phyloP scores from a whole-genome alignment of 1,140 invertebrate genomes.

The Limonius californicus region DNA sequence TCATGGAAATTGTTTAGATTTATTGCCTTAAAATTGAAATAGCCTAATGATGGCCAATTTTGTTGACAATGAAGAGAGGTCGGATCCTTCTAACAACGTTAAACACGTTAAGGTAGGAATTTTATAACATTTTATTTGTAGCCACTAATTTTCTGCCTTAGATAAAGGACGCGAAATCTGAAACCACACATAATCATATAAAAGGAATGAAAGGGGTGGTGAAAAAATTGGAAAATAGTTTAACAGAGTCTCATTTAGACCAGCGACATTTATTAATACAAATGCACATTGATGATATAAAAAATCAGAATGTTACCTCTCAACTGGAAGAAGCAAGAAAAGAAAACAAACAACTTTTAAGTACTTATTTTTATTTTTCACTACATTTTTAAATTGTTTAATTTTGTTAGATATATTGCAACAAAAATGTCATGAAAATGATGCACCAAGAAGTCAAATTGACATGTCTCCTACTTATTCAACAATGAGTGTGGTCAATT shows the following conservation, averaged over 20 bases:
- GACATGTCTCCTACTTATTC: conserved; percentile 26
- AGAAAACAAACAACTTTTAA: conserved; percentile 25
- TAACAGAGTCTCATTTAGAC: conserved; percentile 1
- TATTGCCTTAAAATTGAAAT: too few relatives aligned
- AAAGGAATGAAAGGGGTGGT: conserved; percentile 1
- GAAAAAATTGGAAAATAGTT: conserved; percentile 16
- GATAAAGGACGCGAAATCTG: background rate
- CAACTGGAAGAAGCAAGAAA: conserved; percentile 22
- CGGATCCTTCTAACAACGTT: too few relatives aligned
- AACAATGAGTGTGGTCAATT: conserved; percentile 33
- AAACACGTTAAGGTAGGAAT: too few relatives aligned
- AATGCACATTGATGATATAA: conserved; percentile 13
- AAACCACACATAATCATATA: background rate
- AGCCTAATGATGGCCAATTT: too few relatives aligned
- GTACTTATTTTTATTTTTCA: conserved; percentile 16
- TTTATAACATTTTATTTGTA: too few relatives aligned
- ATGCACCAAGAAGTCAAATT: background rate
- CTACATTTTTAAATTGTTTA: too few relatives aligned
- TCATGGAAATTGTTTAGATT: too few relatives aligned
- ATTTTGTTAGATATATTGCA: conserved; percentile 20
- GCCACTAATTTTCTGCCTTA: background rate
- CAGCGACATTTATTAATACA: conserved; percentile 16
- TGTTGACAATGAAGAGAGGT: too few relatives aligned
- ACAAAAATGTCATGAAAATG: conserved; percentile 18
- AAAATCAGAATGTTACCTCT: conserved; percentile 16